Evolutionary conservation across 2,113 vertebrate species (phyloP).

Genomic region (Alligator mississippiensis): DNA sequence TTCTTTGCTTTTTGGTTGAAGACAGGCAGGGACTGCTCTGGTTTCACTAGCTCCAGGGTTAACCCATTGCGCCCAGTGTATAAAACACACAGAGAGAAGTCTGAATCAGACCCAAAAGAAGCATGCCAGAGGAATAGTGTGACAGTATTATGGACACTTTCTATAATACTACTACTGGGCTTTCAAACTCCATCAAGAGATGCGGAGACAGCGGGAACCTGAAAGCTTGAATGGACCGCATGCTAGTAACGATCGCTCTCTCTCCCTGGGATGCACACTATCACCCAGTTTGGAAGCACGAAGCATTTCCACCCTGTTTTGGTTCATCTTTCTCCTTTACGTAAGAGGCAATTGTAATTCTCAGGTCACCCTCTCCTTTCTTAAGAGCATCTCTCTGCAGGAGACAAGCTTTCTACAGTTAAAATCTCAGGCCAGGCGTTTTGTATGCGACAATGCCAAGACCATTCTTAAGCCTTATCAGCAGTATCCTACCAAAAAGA

Average conservation of each 20-base stretch:
- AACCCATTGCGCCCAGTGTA: neutral
- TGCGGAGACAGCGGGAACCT: neutral
- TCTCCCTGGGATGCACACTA: fast-evolving
- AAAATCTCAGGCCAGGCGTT: neutral
- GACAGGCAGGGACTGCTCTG: neutral
- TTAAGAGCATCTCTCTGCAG: neutral
- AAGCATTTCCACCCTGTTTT: neutral
- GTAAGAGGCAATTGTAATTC: neutral
- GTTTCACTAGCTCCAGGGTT: neutral
- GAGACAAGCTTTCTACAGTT: neutral
- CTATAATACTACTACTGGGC: neutral
- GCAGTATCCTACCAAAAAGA: neutral
- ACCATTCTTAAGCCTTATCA: neutral
- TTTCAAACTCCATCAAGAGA: neutral
- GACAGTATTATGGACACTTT: neutral
- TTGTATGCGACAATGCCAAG: neutral
- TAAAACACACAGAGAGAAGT: neutral
- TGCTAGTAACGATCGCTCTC: fast-evolving
- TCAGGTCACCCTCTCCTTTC: neutral
- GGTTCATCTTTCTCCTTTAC: neutral
- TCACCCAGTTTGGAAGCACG: neutral
- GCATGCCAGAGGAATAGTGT: neutral
- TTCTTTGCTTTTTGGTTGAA: neutral
- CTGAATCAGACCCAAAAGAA: neutral
- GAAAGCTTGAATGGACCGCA: fast-evolving